These are phyloP conservation scores for Arctopsyche grandis DNA, from an alignment of 1,140 invertebrate genomes.

Conservation along the genomic window DNA sequence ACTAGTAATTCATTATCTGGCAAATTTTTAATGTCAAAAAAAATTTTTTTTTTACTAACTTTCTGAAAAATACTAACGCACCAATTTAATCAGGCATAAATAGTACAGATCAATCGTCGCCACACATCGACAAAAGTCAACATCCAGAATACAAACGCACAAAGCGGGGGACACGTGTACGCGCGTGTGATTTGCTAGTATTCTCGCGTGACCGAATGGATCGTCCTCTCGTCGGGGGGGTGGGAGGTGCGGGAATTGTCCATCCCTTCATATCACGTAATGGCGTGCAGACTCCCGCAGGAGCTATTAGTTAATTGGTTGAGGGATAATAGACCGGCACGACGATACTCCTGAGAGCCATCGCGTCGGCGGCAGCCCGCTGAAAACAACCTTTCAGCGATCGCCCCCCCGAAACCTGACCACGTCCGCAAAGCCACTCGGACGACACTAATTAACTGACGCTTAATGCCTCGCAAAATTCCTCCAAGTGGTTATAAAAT, in stretches of 20 bases:
- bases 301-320: slow-evolving; percentile 35
- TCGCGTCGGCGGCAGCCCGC: not conserved
- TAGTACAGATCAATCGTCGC: too few relatives aligned
- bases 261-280: slow-evolving; percentile 38
- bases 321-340: slow-evolving; percentile 35
- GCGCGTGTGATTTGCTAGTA: not conserved
- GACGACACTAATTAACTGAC: not conserved
- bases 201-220: not conserved
- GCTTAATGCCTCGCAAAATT: not conserved
- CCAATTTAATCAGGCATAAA: too few relatives aligned
- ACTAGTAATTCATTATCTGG: too few relatives aligned
- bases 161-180: not conserved
- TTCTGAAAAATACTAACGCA: too few relatives aligned
- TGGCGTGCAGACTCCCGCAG: slow-evolving; percentile 6
- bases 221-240: not conserved
- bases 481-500: too few relatives aligned
- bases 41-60: too few relatives aligned
- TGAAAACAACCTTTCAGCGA: not conserved
- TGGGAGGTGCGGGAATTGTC: slow-evolving; percentile 28
- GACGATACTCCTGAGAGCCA: slow-evolving; percentile 33
- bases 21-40: too few relatives aligned
- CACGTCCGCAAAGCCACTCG: not conserved
- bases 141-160: not conserved
- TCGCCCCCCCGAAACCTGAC: not conserved
- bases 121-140: too few relatives aligned